Base-by-base conservation (phyloP, 2,888 invertebrate genomes). In the Bellardia pandia region DNA sequence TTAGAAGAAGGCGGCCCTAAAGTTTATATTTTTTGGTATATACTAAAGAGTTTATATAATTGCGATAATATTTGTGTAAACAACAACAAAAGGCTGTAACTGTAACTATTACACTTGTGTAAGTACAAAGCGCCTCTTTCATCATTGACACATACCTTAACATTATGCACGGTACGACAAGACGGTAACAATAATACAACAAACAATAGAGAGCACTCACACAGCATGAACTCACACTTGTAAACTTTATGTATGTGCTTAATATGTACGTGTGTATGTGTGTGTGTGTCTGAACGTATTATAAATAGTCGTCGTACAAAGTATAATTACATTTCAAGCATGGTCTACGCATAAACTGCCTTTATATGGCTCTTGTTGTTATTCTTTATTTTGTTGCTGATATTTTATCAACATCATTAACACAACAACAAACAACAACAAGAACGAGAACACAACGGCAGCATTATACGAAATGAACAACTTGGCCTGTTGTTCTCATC, bases 361-460 rank as follows among this genome's bases (percentile, higher is more conserved):
- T 58, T 75, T 48, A 42, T 76, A 16, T 69, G 33, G 23, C 71
- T 76, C 40, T 9, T 66, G 48, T 64, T 66, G 16, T 68, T 68
- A 23, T 16, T 33, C n/a, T 74, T 74, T 62, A 76, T 56, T 60
- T 53, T 76, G 58, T 53, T 80, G 62, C 37, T 64, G 62, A 69
- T 75, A 23, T 64, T 75, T 77, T 77, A 75, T 75, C 69, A 85
- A 79, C 85, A 60, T 60, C 58, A 68, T 85, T 85, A 84, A 74
- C 62, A 71, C 14, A n/a, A 14, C 51, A 30, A n/a, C 13, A 42
- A 4, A 33, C 30, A 62, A 53, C 13, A 71, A 6, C 6, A 58
- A 40, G 16, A 66, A 51, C 37, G 9, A 45, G 37, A 4, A 37
- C 37, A 37, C 37, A 5, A 45, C 23, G 33, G 5, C 14, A 42